These are phyloP conservation scores for Phylloscopus trochilus DNA, from an alignment of 2,113 vertebrate genomes.

Conservation along the genomic window DNA sequence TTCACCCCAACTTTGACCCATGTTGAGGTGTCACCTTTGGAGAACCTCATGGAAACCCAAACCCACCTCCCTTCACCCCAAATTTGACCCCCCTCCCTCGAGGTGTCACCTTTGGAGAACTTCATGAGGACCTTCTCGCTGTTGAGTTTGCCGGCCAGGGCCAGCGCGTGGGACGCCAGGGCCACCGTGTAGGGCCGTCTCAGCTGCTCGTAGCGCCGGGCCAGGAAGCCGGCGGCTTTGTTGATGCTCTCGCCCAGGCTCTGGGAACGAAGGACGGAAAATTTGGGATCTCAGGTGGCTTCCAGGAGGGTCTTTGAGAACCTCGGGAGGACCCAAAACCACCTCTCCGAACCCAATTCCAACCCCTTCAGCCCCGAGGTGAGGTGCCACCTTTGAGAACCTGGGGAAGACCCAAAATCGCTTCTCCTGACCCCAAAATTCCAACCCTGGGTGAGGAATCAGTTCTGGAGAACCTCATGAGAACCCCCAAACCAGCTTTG, in stretches of 20 bases:
- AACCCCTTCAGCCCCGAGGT: too few species aligned
- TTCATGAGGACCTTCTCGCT: conserved; percentile 39
- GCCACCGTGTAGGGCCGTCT: conserved; percentile 83
- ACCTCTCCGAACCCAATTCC: too few species aligned
- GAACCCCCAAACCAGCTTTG: too few species aligned
- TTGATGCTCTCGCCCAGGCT: conserved; percentile 66
- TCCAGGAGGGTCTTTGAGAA: rapidly evolving
- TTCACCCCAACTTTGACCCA: too few species aligned
- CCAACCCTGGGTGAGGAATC: too few species aligned
- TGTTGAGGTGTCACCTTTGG: too few species aligned
- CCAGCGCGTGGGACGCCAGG: conserved; percentile 83
- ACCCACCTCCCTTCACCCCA: not conserved
- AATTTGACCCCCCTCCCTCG: too few species aligned
- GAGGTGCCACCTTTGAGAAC: too few species aligned
- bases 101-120: conserved; percentile 68
- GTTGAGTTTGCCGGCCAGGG: conserved; percentile 56
- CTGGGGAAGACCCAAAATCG: too few species aligned
- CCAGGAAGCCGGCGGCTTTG: conserved; percentile 74
- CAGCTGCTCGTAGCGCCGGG: conserved; percentile 60
- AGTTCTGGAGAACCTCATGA: too few species aligned
- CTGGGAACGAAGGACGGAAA: not conserved
- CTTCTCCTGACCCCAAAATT: too few species aligned
- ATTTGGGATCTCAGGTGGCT: not conserved
- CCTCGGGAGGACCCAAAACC: too few species aligned
- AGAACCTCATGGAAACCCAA: not conserved